These are phyloP conservation scores for Cottoperca gobio DNA, from an alignment of 2,797 vertebrate genomes.

Conservation along the genomic window DNA sequence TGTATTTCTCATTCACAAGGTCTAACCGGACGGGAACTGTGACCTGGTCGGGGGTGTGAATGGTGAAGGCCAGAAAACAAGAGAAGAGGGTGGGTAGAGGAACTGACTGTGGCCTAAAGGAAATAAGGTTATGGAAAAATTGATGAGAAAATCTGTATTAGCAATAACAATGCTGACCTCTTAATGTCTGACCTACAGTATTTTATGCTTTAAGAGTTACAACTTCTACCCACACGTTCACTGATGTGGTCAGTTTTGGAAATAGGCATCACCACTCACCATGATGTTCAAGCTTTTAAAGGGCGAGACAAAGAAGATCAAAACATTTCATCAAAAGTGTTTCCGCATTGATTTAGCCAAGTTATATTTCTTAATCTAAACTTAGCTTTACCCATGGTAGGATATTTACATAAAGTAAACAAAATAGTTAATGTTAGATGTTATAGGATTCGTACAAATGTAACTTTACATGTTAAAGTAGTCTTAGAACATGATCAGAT, in stretches of 20 bases:
- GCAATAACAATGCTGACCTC: conserved; percentile 8
- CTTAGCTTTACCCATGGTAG: neutral
- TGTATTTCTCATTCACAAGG: conserved; percentile 30
- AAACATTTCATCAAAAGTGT: too few relatives aligned
- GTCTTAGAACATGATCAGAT: neutral
- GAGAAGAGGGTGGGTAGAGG: conserved; percentile 56
- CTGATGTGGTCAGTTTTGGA: too few relatives aligned
- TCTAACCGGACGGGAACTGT: conserved; percentile 58
- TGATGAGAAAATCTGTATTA: conserved; percentile 40
- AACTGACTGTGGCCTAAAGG: conserved; percentile 51
- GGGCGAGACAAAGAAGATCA: too few relatives aligned
- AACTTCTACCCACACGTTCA: neutral
- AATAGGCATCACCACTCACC: too few relatives aligned
- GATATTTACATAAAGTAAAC: neutral
- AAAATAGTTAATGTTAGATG: neutral
- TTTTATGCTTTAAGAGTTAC: neutral
- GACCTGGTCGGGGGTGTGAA: conserved; percentile 26
- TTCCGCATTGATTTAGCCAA: neutral
- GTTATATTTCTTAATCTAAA: neutral
- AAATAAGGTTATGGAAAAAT: conserved; percentile 64
- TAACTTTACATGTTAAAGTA: neutral
- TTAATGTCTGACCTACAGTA: neutral
- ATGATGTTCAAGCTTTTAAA: too few relatives aligned
- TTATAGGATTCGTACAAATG: neutral
- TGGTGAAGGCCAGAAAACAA: conserved; percentile 50